A percentile compares a stretch with the other conserved stretches of the same genome.
These are phyloP conservation scores for Ophiodon elongatus DNA, from an alignment of 2,113 vertebrate species.

Conservation along the genomic window DNA sequence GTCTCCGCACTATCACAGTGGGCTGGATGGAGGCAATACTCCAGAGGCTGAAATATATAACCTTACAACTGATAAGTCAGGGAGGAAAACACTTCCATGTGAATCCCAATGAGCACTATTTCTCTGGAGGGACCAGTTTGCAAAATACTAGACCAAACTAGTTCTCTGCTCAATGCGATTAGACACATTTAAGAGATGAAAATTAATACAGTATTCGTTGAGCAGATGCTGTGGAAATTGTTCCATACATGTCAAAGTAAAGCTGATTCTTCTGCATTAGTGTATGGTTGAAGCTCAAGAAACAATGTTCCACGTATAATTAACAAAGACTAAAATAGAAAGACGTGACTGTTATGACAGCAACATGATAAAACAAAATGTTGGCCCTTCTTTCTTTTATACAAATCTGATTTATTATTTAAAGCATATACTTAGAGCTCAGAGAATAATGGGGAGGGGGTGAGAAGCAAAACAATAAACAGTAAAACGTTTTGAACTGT, in stretches of 20 bases:
- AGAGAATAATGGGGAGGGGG: conserved; percentile 39
- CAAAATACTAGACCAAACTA: background rate
- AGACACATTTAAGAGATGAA: conserved; percentile 2
- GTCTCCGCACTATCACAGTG: conserved; percentile 35
- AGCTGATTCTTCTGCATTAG: background rate
- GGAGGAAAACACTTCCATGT: conserved; percentile 29
- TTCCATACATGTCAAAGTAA: background rate
- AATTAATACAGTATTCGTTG: background rate
- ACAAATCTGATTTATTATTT: conserved; percentile 78
- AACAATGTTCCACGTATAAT: conserved; percentile 12
- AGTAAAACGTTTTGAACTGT: conserved; percentile 74
- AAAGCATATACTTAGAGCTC: conserved; percentile 62
- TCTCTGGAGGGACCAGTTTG: conserved; percentile 20
- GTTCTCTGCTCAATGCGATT: conserved; percentile 21
- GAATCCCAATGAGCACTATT: conserved; percentile 45
- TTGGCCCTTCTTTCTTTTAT: conserved; percentile 35
- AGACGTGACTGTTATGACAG: conserved; percentile 35
- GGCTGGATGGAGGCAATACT: conserved; percentile 35
- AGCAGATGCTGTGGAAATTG: background rate
- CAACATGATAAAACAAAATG: conserved; percentile 50
- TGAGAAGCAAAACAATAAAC: conserved; percentile 75
- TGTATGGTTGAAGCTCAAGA: background rate
- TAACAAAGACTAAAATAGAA: conserved; percentile 49
- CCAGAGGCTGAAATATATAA: conserved; percentile 62
- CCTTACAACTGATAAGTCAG: conserved; percentile 53